Evolutionary conservation across 2,113 vertebrate genomes (phyloP).

Genomic region (Lampris megalopsis): DNA sequence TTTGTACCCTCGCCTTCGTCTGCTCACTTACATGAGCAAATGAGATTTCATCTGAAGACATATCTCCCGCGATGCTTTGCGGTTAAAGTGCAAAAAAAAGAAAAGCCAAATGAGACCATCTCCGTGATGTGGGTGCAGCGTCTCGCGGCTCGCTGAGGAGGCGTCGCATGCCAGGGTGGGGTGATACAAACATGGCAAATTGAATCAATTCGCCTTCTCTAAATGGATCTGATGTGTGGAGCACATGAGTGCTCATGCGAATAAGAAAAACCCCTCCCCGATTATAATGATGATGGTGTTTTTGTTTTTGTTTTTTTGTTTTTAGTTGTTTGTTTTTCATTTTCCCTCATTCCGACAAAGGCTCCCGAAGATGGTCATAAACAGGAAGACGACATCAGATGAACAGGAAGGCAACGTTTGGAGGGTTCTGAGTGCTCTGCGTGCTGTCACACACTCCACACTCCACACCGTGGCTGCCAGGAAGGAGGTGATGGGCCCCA

Average conservation of each 20-base stretch:
- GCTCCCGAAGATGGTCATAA: constrained; percentile 56
- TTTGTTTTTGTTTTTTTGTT: constrained; percentile 56
- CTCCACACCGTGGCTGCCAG: constrained; percentile 12
- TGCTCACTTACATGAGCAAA: constrained; percentile 70
- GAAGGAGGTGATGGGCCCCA: constrained; percentile 50
- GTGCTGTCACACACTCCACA: constrained; percentile 11
- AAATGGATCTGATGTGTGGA: constrained; percentile 75
- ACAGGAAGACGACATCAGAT: constrained; percentile 63
- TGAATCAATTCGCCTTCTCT: constrained; percentile 78
- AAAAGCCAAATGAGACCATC: constrained; percentile 41
- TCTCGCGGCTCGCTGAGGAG: constrained; percentile 70
- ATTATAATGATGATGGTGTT: constrained; percentile 75
- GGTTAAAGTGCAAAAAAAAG: constrained; percentile 34
- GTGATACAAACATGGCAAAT: constrained; percentile 77
- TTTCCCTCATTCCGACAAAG: constrained; percentile 56
- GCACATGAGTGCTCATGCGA: constrained; percentile 63
- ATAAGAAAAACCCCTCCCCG: constrained; percentile 66
- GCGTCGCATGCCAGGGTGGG: constrained; percentile 60
- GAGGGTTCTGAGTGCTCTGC: not conserved
- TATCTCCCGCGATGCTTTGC: constrained; percentile 39
- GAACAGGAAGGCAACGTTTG: constrained; percentile 36
- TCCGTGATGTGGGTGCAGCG: constrained; percentile 38
- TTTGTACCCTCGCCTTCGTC: constrained; percentile 48
- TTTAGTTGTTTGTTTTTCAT: not conserved
- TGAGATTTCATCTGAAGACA: constrained; percentile 63